Evolutionary conservation across 2,113 vertebrate genomes (phyloP).

Genomic region (Paracanthobrama guichenoti): DNA sequence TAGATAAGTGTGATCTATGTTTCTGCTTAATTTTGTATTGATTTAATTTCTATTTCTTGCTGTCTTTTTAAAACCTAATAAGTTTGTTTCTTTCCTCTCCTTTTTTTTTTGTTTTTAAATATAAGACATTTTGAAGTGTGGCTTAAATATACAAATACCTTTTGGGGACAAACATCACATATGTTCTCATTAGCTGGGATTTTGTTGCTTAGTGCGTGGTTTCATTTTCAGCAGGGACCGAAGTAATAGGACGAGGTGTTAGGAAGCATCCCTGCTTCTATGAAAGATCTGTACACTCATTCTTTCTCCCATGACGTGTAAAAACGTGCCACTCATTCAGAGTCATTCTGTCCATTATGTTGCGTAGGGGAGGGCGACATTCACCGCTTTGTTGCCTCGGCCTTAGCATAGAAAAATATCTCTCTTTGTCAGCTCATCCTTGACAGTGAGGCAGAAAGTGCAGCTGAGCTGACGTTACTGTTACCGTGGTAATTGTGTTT

Average conservation of each 20-base stretch:
- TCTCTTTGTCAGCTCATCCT: conserved; percentile 42
- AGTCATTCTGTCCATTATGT: conserved; percentile 30
- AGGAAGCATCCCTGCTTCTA: neutral
- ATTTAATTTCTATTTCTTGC: too few relatives aligned
- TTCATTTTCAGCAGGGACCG: neutral
- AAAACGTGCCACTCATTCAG: conserved; percentile 35
- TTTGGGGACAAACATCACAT: neutral
- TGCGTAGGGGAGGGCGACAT: neutral
- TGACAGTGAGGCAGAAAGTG: conserved; percentile 34
- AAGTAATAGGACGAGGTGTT: neutral
- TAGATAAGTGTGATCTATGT: too few relatives aligned
- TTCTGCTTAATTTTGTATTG: too few relatives aligned
- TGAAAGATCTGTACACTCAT: neutral
- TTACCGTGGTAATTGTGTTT: conserved; percentile 58
- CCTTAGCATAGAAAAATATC: conserved; percentile 17
- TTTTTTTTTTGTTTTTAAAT: too few relatives aligned
- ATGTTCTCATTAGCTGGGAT: neutral
- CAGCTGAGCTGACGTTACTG: conserved; percentile 47
- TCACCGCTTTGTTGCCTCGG: neutral
- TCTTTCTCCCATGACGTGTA: conserved; percentile 7
- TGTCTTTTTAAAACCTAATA: too few relatives aligned
- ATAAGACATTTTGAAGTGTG: neutral
- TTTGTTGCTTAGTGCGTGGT: neutral
- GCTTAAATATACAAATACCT: neutral
- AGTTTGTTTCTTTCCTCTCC: too few relatives aligned